Evolutionary conservation across 2,113 vertebrate species (phyloP).

Genomic region (Felis catus): F.catus_Fca126_mat1.0 CM031415.1:55825501-55826000

Average conservation of each 20-base stretch:
- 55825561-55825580: no score
- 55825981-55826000: constrained; percentile 22
- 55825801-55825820: background rate
- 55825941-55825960: background rate
- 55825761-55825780: background rate
- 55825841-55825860: constrained; percentile 13
- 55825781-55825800: background rate
- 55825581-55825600: no score
- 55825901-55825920: background rate
- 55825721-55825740: background rate
- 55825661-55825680: no score
- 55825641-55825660: no score
- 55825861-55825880: background rate
- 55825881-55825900: background rate
- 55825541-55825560: no score
- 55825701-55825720: background rate
- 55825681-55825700: background rate
- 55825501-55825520: no score
- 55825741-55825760: background rate
- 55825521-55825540: no score
- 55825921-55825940: background rate
- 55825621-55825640: no score
- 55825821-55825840: constrained; percentile 1
- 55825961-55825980: constrained; percentile 22
- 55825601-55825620: no score